Percentiles rank a stretch among this genome's conserved stretches.
phyloP scores from a whole-genome alignment of 1,140 invertebrate species.

The Lineus longissimus region DNA sequence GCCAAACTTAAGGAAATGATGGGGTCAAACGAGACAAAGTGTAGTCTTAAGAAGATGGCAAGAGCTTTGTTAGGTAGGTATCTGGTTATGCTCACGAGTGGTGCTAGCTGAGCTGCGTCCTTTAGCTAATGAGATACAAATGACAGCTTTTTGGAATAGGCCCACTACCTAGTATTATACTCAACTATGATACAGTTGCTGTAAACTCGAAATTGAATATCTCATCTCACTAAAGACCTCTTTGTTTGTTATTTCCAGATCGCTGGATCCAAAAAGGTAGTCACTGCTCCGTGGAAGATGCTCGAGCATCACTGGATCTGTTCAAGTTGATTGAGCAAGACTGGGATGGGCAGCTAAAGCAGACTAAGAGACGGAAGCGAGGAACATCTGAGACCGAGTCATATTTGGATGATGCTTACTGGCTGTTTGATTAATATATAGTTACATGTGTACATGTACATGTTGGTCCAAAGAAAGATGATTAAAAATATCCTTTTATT shows the following conservation, averaged over 20 bases:
- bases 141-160: too few species aligned
- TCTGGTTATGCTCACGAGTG: neutral
- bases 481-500: too few species aligned
- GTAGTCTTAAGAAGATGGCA: conserved; percentile 73
- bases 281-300: conserved; percentile 39
- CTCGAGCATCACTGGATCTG: conserved; percentile 29
- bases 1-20: conserved; percentile 61
- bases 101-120: too few species aligned
- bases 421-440: conserved; percentile 1
- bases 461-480: too few species aligned
- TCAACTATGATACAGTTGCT: too few species aligned
- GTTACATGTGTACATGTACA: too few species aligned
- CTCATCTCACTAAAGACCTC: too few species aligned
- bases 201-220: too few species aligned
- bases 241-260: too few species aligned
- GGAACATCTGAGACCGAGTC: neutral
- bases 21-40: conserved; percentile 56
- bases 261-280: conserved; percentile 25
- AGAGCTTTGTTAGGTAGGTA: conserved; percentile 67
- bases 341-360: conserved; percentile 24
- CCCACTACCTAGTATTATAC: too few species aligned
- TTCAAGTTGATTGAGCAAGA: conserved; percentile 28
- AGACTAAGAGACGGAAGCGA: neutral
- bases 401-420: conserved; percentile 11
- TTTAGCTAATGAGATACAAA: too few species aligned